Base-by-base conservation (phyloP, 2,888 invertebrate species). In the Drosophila fungiperda region DNA sequence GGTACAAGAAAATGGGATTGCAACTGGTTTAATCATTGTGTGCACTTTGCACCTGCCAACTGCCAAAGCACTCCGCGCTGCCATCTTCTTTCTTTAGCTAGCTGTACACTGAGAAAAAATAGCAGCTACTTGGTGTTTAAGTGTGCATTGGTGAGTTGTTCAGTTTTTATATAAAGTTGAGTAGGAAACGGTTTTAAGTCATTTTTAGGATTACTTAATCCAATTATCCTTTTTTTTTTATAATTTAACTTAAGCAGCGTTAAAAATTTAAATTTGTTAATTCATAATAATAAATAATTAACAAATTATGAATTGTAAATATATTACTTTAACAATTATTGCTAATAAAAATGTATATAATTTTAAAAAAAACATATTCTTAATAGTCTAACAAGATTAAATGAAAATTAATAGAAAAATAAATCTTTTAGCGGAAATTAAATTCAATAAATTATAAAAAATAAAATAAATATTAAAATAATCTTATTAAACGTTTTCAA, bases 31-130 rank as follows among this genome's bases (percentile, higher is more conserved):
- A 81, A 81, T 81, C 81, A 81, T 80, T 81, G 78, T 80, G 80
- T 85, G 86, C 86, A 80, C 83, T 80, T 88, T 85, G 74, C 86
- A 90, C 90, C 89, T 89, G 89, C 74, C 89, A 85, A 75, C 82
- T 58, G 68, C 54, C 67, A 75, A 62, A 61, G 74, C 71, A 58
- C 68, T 73, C 59, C 68, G 2, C 53, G 23, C 17, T 17, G 26
- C 29, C 6, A 50, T 50, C 29, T 23, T 45, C 55, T 58, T 50
- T 42, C 29, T 15, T 20, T 23, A 15, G 26, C 7, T 38, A 4
- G 45, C 15, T 23, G 15, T 7, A 15, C 45, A 45, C 45, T 45
- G 20, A 45, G 20, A 23, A 45, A 20, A 23, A 23, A 45, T 23
- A 8, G 1, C 15, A 45, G 20, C 15, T 23, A 45, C 45, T 15